These are phyloP conservation scores for Xiphorhynchus erythropygius DNA, from an alignment of 2,797 vertebrate species.

Conservation along the genomic window DNA sequence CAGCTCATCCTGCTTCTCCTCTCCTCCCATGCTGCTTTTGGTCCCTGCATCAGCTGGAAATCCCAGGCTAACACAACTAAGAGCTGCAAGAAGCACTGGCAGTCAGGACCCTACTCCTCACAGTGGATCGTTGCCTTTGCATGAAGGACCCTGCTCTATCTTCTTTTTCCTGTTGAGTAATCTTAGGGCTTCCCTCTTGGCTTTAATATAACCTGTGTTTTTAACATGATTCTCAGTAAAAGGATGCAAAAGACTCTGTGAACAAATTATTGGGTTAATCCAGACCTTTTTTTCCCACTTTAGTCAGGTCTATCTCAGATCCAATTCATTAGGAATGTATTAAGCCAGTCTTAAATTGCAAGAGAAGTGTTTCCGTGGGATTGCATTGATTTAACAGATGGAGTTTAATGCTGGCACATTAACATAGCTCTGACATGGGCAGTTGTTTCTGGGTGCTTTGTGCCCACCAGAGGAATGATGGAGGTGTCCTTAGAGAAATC, in stretches of 20 bases:
- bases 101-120: not conserved
- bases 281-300: not conserved
- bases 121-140: not conserved
- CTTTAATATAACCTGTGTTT: not conserved
- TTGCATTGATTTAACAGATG: not conserved
- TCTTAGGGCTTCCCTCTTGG: not conserved
- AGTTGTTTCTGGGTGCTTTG: not conserved
- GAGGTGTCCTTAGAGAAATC: not conserved
- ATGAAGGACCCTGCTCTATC: not conserved
- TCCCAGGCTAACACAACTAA: not conserved
- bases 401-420: not conserved
- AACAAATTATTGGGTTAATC: not conserved
- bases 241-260: not conserved
- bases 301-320: not conserved
- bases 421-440: not conserved
- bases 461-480: not conserved
- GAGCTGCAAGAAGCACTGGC: not conserved
- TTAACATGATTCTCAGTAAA: not conserved
- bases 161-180: not conserved
- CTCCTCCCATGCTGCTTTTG: not conserved
- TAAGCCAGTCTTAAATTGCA: not conserved
- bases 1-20: not conserved
- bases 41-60: not conserved
- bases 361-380: not conserved
- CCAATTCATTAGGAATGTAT: slow-evolving; percentile 12